phyloP scores from a whole-genome alignment of 1,140 invertebrate genomes.

The Ceratina japonica region DNA sequence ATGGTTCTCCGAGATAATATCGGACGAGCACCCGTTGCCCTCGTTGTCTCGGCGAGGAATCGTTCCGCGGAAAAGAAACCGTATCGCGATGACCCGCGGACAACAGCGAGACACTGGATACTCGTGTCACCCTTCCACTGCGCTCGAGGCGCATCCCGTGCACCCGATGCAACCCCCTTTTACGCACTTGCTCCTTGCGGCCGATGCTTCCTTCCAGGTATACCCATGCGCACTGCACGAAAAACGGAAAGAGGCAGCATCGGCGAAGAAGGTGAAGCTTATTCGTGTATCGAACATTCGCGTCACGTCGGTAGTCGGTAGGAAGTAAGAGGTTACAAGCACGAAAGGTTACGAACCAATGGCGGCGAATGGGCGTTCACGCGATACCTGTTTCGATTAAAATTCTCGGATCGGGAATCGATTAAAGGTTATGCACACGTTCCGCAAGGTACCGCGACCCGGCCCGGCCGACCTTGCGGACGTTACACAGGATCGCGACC shows the following conservation, averaged over 20 bases:
- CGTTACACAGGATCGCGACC: too few relatives aligned
- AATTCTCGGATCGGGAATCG: not conserved
- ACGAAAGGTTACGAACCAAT: constrained; percentile 64
- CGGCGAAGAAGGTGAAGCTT: constrained; percentile 64
- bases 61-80: not conserved
- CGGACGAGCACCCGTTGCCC: too few relatives aligned
- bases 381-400: constrained; percentile 21
- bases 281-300: constrained; percentile 67
- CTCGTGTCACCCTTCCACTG: constrained; percentile 43
- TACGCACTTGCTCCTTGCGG: constrained; percentile 55
- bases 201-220: constrained; percentile 66
- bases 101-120: constrained; percentile 47
- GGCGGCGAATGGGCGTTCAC: constrained; percentile 61
- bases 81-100: constrained; percentile 17
- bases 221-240: constrained; percentile 72
- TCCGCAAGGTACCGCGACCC: not conserved
- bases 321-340: constrained; percentile 44
- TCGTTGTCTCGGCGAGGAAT: too few relatives aligned
- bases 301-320: constrained; percentile 50
- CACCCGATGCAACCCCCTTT: constrained; percentile 59
- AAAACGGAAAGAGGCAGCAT: constrained; percentile 63
- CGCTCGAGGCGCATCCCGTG: constrained; percentile 57
- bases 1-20: too few relatives aligned
- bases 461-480: too few relatives aligned
- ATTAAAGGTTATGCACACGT: not conserved